phyloP scores from a whole-genome alignment of 2,113 vertebrate genomes.

The Gallinago jamesoni region DNA sequence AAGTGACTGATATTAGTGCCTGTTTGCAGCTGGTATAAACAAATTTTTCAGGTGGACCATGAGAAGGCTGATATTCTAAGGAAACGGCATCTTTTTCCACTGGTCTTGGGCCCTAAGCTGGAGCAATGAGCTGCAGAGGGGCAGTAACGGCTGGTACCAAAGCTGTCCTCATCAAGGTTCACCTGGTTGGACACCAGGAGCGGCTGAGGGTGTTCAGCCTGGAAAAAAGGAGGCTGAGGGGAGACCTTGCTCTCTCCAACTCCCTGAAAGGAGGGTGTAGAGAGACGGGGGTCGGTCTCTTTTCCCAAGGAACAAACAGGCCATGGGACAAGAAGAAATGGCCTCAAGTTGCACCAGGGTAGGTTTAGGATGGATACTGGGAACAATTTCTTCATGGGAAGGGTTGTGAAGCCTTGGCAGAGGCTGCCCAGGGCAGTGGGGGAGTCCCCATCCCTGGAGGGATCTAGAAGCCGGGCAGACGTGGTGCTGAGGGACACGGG shows the following conservation, averaged over 20 bases:
- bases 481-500: background rate
- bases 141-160: rapidly evolving
- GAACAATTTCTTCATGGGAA: rapidly evolving
- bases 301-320: background rate
- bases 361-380: background rate
- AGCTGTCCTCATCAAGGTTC: too few relatives aligned
- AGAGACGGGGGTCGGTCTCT: background rate
- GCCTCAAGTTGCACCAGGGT: background rate
- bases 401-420: background rate
- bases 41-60: background rate
- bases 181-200: background rate
- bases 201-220: background rate
- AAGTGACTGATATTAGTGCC: background rate
- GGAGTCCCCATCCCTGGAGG: background rate
- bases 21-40: background rate
- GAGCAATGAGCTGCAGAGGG: background rate
- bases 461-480: background rate
- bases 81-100: background rate
- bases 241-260: background rate
- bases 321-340: background rate
- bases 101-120: rapidly evolving
- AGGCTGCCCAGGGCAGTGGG: background rate
- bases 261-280: background rate
- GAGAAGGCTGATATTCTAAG: background rate
- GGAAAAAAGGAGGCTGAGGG: background rate